phyloP scores from a whole-genome alignment of 2,888 invertebrate genomes.

The Oeneis ivallda region DNA sequence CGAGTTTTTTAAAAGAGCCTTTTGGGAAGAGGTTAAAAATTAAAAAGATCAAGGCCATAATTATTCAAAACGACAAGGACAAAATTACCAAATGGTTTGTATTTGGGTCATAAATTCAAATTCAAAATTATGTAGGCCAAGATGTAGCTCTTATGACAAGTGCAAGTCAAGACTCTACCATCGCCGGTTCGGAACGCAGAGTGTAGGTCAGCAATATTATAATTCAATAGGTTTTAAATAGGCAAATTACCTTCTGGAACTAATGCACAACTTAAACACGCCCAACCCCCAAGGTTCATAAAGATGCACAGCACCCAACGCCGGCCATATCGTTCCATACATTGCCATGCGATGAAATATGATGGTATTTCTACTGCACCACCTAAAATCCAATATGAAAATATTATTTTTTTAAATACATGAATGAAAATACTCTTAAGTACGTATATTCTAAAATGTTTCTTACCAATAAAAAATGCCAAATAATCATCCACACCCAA shows the following conservation, averaged over 20 bases:
- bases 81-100: too few species aligned
- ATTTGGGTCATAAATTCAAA: too few species aligned
- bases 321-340: conserved; percentile 84
- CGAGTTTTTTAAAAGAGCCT: too few species aligned
- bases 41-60: too few species aligned
- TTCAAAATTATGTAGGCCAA: too few species aligned
- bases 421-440: neutral
- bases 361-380: conserved; percentile 84
- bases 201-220: too few species aligned
- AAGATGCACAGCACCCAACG: conserved; percentile 84
- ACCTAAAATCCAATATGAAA: conserved; percentile 58
- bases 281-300: conserved; percentile 84
- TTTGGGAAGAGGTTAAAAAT: too few species aligned
- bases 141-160: too few species aligned
- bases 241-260: conserved; percentile 83
- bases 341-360: conserved; percentile 85
- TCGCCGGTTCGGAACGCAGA: too few species aligned
- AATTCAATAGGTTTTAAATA: neutral
- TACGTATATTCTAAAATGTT: neutral
- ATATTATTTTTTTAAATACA: neutral
- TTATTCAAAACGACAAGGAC: too few species aligned
- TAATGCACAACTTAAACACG: conserved; percentile 84
- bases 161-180: too few species aligned
- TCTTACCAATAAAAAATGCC: conserved; percentile 84
- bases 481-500: conserved; percentile 85